Evolutionary conservation across 2,113 vertebrate species (phyloP).

Genomic region (Gallinago jamesoni): DNA sequence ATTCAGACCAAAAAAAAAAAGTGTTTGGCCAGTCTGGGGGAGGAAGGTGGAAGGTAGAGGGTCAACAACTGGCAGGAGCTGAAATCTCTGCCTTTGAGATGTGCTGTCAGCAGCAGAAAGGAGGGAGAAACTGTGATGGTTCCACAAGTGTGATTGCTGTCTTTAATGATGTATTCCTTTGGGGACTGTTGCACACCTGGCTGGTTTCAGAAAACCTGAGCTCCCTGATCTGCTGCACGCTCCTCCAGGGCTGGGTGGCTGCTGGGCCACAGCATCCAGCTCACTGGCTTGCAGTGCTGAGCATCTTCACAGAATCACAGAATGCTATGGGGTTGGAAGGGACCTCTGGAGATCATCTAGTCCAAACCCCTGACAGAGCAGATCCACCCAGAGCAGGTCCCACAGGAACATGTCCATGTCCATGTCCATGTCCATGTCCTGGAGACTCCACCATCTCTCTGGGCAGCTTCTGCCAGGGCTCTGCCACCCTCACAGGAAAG

Average conservation of each 20-base stretch:
- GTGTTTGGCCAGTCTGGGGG: neutral
- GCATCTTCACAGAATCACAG: too few relatives aligned
- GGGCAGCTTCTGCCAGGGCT: too few relatives aligned
- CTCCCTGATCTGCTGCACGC: neutral
- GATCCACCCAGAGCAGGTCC: too few relatives aligned
- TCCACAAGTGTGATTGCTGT: neutral
- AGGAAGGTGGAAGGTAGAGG: neutral
- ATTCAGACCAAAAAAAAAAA: neutral
- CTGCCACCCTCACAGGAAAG: too few relatives aligned
- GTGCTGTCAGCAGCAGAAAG: neutral
- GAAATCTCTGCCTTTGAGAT: neutral
- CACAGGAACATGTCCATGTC: too few relatives aligned
- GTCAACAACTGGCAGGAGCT: neutral
- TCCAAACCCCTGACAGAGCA: too few relatives aligned
- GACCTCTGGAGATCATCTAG: too few relatives aligned
- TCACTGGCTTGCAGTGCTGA: accelerated
- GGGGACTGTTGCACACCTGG: neutral
- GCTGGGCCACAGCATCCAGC: neutral
- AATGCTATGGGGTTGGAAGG: too few relatives aligned
- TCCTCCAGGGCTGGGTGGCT: accelerated
- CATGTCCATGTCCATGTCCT: too few relatives aligned
- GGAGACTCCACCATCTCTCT: too few relatives aligned
- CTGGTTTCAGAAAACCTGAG: neutral
- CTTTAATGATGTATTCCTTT: neutral
- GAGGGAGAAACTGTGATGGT: neutral